Evolutionary conservation across 2,888 invertebrate species (phyloP), one percentile per base, ranked within the genome.

Genomic region (Rhingia campestris): DNA sequence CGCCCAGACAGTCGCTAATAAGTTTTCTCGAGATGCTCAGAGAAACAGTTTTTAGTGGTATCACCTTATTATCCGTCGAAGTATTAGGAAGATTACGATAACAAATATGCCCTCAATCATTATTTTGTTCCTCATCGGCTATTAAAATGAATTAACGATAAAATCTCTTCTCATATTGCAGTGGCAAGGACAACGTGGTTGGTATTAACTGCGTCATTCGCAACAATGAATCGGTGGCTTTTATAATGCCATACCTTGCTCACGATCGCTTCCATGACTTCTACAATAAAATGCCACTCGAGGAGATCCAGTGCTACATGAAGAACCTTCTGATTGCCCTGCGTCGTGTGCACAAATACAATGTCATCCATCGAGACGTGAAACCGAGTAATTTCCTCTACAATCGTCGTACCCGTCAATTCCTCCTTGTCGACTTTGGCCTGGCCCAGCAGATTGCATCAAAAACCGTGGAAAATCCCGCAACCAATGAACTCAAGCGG

Each of bases 311-410:
- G 74, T 92, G 93, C 77, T 98, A 97, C 91, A 95, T 97, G 94
- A 94, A 93, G 88, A 96, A 97, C 88, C 92, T 98, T 86, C 91
- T 98, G 86, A 92, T 94, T 49, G 97, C 98, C 4, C 92, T 98
- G 87, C 92, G 93, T 5, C 94, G 96, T 88, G 96, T 98, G 74
- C 98, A 98, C 91, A 93, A 94, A 53, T 95, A 95, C 90, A 94
- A 95, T 84, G 94, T 98, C 82, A 97, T 98, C 79, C 98, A 98
- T 90, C 93, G 98, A 70, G 98, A 98, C 89, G 94, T 98, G 49
- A 98, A 98, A 91, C 98, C 98, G 1, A 96, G 95, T 91, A 98
- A 98, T 92, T 98, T 98, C 91, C 93, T 98, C 7, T 97, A 96
- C 89, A 95, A 97, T 91, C 93, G 97, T 10, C 92, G 93, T 35